Percentiles rank a stretch among this genome's conserved stretches.
These are phyloP conservation scores for Neria commutata DNA, from an alignment of 2,888 invertebrate genomes.

Conservation along the genomic window DNA sequence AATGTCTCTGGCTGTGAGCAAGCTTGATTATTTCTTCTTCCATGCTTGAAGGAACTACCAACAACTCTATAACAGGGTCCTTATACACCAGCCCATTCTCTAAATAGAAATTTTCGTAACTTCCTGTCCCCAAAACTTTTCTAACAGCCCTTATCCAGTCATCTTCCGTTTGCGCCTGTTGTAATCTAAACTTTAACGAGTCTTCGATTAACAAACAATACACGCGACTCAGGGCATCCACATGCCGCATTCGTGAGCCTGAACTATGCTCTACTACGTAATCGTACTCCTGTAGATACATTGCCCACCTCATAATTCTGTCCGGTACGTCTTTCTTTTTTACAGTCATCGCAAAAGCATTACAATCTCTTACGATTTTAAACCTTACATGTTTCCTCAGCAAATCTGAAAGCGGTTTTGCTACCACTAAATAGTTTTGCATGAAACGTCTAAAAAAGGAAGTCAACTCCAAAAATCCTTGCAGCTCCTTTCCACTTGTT, in stretches of 20 bases:
- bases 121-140: neutral
- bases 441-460: constrained; percentile 39
- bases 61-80: constrained; percentile 7
- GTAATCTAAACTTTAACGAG: neutral
- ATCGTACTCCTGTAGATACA: constrained; percentile 6
- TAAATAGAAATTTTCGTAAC: constrained; percentile 7
- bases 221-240: constrained; percentile 10
- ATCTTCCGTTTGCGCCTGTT: constrained; percentile 11
- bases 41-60: constrained; percentile 39
- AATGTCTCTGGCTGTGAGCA: constrained; percentile 40
- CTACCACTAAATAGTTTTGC: constrained; percentile 41
- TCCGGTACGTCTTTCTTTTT: constrained; percentile 34
- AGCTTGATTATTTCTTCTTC: constrained; percentile 47
- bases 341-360: constrained; percentile 43
- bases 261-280: neutral
- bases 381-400: constrained; percentile 41
- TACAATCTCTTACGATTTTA: constrained; percentile 46
- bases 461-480: constrained; percentile 29
- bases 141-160: constrained; percentile 4
- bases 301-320: constrained; percentile 16
- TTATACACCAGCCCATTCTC: constrained; percentile 15
- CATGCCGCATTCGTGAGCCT: constrained; percentile 9
- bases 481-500: constrained; percentile 22
- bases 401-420: constrained; percentile 22
- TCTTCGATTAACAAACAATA: constrained; percentile 2